Percentiles rank a stretch among this genome's conserved stretches.
phyloP scores from a whole-genome alignment of 1,140 invertebrate species.

The Pseudomyrmex concolor region DNA sequence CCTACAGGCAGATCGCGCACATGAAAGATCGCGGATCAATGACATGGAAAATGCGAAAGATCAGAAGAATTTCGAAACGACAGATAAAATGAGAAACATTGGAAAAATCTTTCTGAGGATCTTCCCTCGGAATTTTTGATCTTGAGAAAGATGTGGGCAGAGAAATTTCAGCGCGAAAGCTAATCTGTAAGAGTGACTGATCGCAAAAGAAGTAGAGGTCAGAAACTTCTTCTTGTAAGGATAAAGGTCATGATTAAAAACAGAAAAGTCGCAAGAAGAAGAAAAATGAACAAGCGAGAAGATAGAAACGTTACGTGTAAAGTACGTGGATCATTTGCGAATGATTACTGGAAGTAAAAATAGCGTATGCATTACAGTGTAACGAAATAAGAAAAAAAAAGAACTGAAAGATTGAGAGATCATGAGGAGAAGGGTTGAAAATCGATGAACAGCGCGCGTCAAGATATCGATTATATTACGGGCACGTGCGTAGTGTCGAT shows the following conservation, averaged over 20 bases:
- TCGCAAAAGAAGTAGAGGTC: neutral
- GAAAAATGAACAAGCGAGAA: neutral
- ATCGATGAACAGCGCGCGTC: neutral
- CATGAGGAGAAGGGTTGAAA: neutral
- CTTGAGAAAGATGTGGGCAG: conserved; percentile 10
- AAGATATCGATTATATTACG: conserved; percentile 61
- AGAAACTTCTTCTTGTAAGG: conserved; percentile 23
- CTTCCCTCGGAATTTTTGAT: conserved; percentile 8
- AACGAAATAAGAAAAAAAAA: neutral
- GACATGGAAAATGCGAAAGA: conserved; percentile 55
- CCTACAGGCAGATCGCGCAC: conserved; percentile 31
- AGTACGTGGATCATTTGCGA: no score
- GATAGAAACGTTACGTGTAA: conserved; percentile 2
- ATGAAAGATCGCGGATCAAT: conserved; percentile 54
- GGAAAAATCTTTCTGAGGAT: conserved; percentile 4
- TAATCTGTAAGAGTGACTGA: conserved; percentile 38
- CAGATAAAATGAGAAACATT: conserved; percentile 33
- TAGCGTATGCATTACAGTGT: neutral
- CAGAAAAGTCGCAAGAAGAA: neutral
- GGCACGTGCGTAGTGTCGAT: conserved; percentile 58
- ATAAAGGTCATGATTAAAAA: neutral
- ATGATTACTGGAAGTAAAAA: neutral
- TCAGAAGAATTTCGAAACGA: conserved; percentile 55
- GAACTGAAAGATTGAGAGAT: conserved; percentile 9
- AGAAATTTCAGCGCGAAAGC: conserved; percentile 29